phyloP scores from a whole-genome alignment of 2,888 invertebrate genomes.

The Pristionchus maxplancki region DNA sequence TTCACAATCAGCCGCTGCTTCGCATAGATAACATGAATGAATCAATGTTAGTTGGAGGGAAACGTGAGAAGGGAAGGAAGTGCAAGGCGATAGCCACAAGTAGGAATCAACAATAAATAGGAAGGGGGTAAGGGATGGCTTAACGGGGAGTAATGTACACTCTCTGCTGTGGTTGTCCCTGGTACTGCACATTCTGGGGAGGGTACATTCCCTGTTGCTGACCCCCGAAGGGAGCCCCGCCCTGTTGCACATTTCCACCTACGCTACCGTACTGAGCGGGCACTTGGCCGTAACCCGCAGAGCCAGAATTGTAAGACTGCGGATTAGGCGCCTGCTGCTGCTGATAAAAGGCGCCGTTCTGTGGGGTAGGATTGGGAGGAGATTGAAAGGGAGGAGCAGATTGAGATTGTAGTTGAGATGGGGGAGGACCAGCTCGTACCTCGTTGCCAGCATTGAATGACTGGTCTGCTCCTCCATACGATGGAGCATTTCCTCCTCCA shows the following conservation, averaged over 20 bases:
- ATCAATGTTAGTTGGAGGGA: constrained; percentile 36
- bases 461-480: constrained; percentile 29
- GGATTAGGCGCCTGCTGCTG: not conserved
- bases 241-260: constrained; percentile 42
- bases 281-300: constrained; percentile 50
- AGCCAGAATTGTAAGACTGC: constrained; percentile 49
- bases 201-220: constrained; percentile 49
- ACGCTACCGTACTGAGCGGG: constrained; percentile 48
- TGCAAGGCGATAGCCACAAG: not conserved
- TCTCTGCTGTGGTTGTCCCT: constrained; percentile 50
- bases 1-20: constrained; percentile 23
- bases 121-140: not conserved
- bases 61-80: not conserved
- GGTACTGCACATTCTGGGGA: constrained; percentile 40
- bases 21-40: not conserved
- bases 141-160: constrained; percentile 52
- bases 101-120: constrained; percentile 43
- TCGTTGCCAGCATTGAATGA: constrained; percentile 30
- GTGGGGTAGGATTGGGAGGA: not conserved
- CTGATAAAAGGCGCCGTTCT: constrained; percentile 39
- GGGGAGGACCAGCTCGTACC: constrained; percentile 47
- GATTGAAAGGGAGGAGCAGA: not conserved
- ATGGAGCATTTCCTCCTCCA: not conserved
- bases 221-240: constrained; percentile 54
- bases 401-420: not conserved